These are phyloP conservation scores for Coendou prehensilis DNA, from an alignment of 2,797 vertebrate species.

Conservation along the genomic window DNA sequence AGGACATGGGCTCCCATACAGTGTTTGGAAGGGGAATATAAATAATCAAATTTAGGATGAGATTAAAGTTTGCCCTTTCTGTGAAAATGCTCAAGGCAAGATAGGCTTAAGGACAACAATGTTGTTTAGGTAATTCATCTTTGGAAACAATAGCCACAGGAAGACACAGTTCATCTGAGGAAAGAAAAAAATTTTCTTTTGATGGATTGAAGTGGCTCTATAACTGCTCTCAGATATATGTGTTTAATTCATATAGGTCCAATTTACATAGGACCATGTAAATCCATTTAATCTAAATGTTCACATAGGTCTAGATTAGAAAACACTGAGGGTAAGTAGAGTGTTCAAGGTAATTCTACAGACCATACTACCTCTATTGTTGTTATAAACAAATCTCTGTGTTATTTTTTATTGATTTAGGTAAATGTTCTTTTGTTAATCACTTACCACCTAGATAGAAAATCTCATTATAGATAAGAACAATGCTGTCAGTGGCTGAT, in stretches of 20 bases:
- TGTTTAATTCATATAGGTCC: background rate
- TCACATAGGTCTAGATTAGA: background rate
- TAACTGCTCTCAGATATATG: background rate
- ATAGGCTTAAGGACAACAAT: background rate
- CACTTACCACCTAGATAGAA: background rate
- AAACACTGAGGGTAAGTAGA: background rate
- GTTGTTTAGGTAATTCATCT: slow-evolving; percentile 3
- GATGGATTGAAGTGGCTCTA: background rate
- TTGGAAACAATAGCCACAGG: slow-evolving; percentile 13
- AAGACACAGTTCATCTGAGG: background rate
- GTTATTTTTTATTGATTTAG: background rate
- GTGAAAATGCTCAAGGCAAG: background rate
- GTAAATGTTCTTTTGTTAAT: background rate
- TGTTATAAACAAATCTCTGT: background rate
- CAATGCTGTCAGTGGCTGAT: background rate
- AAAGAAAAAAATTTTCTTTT: background rate
- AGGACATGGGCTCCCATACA: background rate
- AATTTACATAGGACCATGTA: background rate
- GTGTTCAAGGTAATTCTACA: background rate
- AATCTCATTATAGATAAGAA: background rate
- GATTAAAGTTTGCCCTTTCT: slow-evolving; percentile 9
- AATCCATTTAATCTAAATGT: background rate
- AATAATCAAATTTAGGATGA: background rate
- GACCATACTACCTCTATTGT: background rate
- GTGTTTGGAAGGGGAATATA: background rate